Evolutionary conservation across 2,888 invertebrate genomes (phyloP).

Genomic region (Tridacna gigas): DNA sequence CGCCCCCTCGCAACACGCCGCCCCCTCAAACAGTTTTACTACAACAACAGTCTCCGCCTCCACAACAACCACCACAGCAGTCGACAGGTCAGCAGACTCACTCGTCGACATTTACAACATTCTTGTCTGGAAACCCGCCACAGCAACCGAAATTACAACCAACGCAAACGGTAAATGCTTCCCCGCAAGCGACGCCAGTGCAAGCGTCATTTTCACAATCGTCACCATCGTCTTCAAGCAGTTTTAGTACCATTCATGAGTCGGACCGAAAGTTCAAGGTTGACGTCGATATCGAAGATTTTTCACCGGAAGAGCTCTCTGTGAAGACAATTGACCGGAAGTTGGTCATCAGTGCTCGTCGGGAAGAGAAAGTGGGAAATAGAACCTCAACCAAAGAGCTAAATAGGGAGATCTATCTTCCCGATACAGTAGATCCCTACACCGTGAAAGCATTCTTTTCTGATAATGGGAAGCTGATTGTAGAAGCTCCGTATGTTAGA

Average conservation of each 20-base stretch:
- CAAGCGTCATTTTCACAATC: conserved; percentile 34
- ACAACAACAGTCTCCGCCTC: conserved; percentile 60
- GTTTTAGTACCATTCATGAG: conserved; percentile 72
- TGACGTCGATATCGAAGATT: conserved; percentile 83
- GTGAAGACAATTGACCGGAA: conserved; percentile 83
- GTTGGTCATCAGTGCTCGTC: conserved; percentile 80
- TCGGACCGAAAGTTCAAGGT: conserved; percentile 78
- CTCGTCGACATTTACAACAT: conserved; percentile 70
- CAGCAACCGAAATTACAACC: conserved; percentile 46
- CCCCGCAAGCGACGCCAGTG: conserved; percentile 27
- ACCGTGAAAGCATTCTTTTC: conserved; percentile 83
- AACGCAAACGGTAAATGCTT: conserved; percentile 4
- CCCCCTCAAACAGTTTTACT: conserved; percentile 50
- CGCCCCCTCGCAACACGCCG: conserved; percentile 65
- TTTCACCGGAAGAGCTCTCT: conserved; percentile 82
- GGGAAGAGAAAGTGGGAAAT: conserved; percentile 81
- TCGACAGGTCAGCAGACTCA: conserved; percentile 54
- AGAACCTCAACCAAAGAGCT: conserved; percentile 82
- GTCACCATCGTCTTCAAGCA: conserved; percentile 36
- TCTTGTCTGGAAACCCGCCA: conserved; percentile 65
- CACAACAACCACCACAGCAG: conserved; percentile 45
- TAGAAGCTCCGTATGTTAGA: conserved; percentile 81
- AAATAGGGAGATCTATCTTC: conserved; percentile 82
- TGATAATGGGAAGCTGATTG: conserved; percentile 81
- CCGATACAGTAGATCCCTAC: conserved; percentile 83